phyloP scores from a whole-genome alignment of 2,888 invertebrate genomes.

The Dryocosmus kuriphilus region DNA sequence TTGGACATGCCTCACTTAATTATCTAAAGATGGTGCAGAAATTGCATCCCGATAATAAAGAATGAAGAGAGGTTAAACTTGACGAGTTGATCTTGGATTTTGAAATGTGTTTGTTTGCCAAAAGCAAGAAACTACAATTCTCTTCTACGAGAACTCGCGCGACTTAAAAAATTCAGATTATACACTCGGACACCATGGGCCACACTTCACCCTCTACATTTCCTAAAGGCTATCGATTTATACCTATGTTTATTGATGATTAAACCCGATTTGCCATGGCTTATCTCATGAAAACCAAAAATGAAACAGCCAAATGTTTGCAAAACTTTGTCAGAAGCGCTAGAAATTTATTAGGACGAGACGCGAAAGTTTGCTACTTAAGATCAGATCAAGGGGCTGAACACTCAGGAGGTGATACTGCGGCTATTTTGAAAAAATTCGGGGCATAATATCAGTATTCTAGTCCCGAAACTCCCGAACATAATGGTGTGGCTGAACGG shows the following conservation, averaged over 20 bases:
- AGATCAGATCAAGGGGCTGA: conserved; percentile 47
- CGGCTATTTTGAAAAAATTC: not conserved
- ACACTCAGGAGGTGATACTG: not conserved
- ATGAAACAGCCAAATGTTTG: conserved; percentile 45
- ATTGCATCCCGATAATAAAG: not conserved
- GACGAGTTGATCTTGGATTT: conserved; percentile 50
- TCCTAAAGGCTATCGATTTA: conserved; percentile 49
- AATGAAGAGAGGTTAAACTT: conserved; percentile 48
- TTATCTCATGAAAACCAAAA: conserved; percentile 52
- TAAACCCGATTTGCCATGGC: conserved; percentile 54
- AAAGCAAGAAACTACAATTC: conserved; percentile 55
- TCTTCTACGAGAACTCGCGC: conserved; percentile 44
- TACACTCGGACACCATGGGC: conserved; percentile 55
- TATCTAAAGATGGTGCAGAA: not conserved
- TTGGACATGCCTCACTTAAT: not conserved
- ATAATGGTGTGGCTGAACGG: not conserved
- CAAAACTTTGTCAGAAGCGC: conserved; percentile 49
- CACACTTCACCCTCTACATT: conserved; percentile 44
- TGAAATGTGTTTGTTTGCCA: conserved; percentile 52
- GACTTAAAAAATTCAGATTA: conserved; percentile 48
- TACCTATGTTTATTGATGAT: conserved; percentile 52
- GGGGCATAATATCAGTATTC: not conserved
- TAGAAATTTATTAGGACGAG: conserved; percentile 54
- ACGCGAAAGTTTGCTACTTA: conserved; percentile 58
- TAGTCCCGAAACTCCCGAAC: not conserved